Percentiles rank a stretch among this genome's conserved stretches.
Evolutionary conservation across 2,888 invertebrate species (phyloP).

Genomic region (Didymodactylos carnosus): DNA sequence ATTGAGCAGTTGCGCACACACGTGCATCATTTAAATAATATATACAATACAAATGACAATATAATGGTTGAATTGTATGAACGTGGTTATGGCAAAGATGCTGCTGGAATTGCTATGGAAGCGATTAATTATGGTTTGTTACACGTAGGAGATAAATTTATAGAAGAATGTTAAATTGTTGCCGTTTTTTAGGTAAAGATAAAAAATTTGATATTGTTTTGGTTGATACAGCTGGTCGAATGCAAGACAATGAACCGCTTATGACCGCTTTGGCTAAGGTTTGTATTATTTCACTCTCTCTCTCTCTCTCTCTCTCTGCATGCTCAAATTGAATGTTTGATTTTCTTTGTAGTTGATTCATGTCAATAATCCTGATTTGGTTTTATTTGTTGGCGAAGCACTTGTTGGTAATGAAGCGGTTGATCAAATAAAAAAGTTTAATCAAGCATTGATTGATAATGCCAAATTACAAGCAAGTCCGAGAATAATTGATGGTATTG

Average conservation of each 20-base stretch:
- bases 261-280: constrained; percentile 88
- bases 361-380: constrained; percentile 88
- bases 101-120: constrained; percentile 91
- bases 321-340: background rate
- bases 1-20: constrained; percentile 94
- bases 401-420: constrained; percentile 99
- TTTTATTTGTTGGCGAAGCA: constrained; percentile 97
- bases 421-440: constrained; percentile 94
- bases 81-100: constrained; percentile 95
- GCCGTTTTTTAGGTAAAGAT: constrained; percentile 44
- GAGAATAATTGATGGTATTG: constrained; percentile 90
- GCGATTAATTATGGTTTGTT: constrained; percentile 57
- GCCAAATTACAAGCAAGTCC: constrained; percentile 42
- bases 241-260: constrained; percentile 98
- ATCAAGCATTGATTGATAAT: constrained; percentile 85
- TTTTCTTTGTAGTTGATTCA: constrained; percentile 51
- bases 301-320: too few species aligned
- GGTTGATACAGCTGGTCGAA: constrained; percentile 96
- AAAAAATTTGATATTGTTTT: constrained; percentile 67
- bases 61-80: constrained; percentile 82
- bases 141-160: background rate
- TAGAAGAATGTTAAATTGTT: background rate
- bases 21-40: constrained; percentile 66
- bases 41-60: constrained; percentile 43
- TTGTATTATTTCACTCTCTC: constrained; percentile 12